phyloP scores from a whole-genome alignment of 2,797 vertebrate species.

The Diceros bicornis region DNA sequence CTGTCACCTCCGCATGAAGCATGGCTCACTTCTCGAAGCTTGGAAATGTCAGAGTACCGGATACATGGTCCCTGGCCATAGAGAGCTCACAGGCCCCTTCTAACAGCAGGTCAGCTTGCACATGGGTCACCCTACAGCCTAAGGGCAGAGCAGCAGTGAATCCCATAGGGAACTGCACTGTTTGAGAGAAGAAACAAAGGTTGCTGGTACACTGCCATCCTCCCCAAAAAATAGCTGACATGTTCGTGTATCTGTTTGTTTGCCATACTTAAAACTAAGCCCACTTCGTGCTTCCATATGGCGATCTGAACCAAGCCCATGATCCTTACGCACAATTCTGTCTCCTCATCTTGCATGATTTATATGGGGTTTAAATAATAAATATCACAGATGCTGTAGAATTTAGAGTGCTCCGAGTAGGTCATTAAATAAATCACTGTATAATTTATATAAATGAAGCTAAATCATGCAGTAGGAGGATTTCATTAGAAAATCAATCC shows the following conservation, averaged over 20 bases:
- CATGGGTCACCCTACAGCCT: not conserved
- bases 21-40: not conserved
- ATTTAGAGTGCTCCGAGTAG: slow-evolving; percentile 82
- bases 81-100: not conserved
- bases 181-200: not conserved
- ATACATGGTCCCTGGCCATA: not conserved
- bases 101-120: not conserved
- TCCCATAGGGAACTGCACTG: no score
- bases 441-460: slow-evolving; percentile 86
- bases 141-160: accelerated
- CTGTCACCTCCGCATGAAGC: slow-evolving; percentile 37
- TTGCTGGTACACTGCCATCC: not conserved
- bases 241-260: not conserved
- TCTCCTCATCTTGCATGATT: slow-evolving; percentile 80
- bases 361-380: slow-evolving; percentile 85
- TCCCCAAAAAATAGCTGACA: not conserved
- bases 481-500: slow-evolving; percentile 79
- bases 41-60: slow-evolving; percentile 14
- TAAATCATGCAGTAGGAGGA: slow-evolving; percentile 78
- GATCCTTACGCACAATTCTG: slow-evolving; percentile 24
- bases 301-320: not conserved
- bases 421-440: slow-evolving; percentile 85
- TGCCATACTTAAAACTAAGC: slow-evolving; percentile 45
- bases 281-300: not conserved
- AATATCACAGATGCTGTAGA: slow-evolving; percentile 72